A percentile compares a stretch with the other conserved stretches of the same genome.
These are phyloP conservation scores for Microctenopoma steveboyesi DNA, from an alignment of 2,797 vertebrate species.

Conservation along the genomic window DNA sequence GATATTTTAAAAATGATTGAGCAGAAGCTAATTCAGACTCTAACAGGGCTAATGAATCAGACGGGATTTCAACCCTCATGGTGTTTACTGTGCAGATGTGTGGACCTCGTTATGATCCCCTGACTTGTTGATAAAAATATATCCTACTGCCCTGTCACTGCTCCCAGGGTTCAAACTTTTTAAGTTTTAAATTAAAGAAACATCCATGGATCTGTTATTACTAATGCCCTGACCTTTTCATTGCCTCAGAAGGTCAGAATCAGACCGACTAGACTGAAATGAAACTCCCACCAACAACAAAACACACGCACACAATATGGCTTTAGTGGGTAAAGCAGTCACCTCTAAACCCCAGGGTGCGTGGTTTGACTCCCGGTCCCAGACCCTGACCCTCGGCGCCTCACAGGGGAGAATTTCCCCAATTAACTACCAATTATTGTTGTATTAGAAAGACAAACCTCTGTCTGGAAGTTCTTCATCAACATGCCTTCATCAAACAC, in stretches of 20 bases:
- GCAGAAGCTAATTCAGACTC: conserved; percentile 8
- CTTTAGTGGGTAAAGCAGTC: too few species aligned
- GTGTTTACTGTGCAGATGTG: conserved; percentile 9
- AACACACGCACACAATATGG: too few species aligned
- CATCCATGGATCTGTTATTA: conserved; percentile 6
- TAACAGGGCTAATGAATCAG: conserved; percentile 25
- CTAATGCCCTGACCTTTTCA: conserved; percentile 19
- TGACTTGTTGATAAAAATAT: conserved; percentile 6
- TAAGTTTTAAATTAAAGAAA: too few species aligned
- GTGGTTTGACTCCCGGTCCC: too few species aligned
- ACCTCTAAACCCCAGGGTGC: too few species aligned
- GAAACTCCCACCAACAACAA: conserved; percentile 7
- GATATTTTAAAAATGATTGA: conserved; percentile 30
- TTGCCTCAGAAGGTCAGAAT: conserved; percentile 5
- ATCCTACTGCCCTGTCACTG: not conserved
- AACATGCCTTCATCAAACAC: too few species aligned
- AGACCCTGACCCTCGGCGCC: too few species aligned
- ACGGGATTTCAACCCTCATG: conserved; percentile 11
- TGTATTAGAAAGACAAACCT: too few species aligned
- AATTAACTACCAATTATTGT: too few species aligned
- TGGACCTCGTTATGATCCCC: conserved; percentile 32
- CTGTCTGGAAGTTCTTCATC: too few species aligned
- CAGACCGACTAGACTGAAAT: conserved; percentile 5
- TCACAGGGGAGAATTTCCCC: too few species aligned
- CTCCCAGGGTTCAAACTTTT: too few species aligned